Base-by-base conservation (phyloP, 2,797 vertebrate genomes). In the Parauchenoglanis punctatus region DNA sequence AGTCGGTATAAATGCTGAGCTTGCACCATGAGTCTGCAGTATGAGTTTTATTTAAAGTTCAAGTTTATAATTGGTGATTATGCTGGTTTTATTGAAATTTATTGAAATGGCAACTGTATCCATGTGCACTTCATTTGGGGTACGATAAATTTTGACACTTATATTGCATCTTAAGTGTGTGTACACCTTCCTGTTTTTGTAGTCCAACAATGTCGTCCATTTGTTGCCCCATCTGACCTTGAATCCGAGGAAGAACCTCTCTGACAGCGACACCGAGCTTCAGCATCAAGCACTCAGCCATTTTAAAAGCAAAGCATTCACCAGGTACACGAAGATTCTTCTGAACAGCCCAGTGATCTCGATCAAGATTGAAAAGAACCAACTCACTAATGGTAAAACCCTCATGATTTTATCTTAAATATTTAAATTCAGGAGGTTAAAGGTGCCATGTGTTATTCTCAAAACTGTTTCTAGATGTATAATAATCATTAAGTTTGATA, bases 281-380 rank as follows among this genome's bases (percentile, higher is more conserved):
- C 94, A 93, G 49, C 86, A 35, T 86, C 86, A 81, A 67, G 94
- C 92, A 54, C 54, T 93, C 20, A 15, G 61, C 0, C 0, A 84
- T 73, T 95, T 93, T 23, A 92, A 87, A 4, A 84, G 3, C 17
- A 87, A 0, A 0, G 78, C 88, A 15, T 94, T 96, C 91, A 95
- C 89, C 88, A 96, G 94, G 91, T 96, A 96, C 78, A 93, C 93
- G 72, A 95, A 96, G 90, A 89, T 96, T 85, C 70, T 1, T 2
- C 72, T 89, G 7, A 59, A 73, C 23, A 59, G 18, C 3, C 35
- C 93, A 0, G 2, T 13, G 10, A 67, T 95, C 72, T 15, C 73
- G 12, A 88, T 96, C 87, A 85, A 87, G 49, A 88, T 96, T 1
- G 72, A n/a, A 13, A 88, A 58, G 11, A 88, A 6, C 18, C 58